Percentiles rank a stretch among this genome's conserved stretches.
These are phyloP conservation scores for Ashinkailepas kermadecensis DNA, from an alignment of 2,888 invertebrate species.

Conservation along the genomic window DNA sequence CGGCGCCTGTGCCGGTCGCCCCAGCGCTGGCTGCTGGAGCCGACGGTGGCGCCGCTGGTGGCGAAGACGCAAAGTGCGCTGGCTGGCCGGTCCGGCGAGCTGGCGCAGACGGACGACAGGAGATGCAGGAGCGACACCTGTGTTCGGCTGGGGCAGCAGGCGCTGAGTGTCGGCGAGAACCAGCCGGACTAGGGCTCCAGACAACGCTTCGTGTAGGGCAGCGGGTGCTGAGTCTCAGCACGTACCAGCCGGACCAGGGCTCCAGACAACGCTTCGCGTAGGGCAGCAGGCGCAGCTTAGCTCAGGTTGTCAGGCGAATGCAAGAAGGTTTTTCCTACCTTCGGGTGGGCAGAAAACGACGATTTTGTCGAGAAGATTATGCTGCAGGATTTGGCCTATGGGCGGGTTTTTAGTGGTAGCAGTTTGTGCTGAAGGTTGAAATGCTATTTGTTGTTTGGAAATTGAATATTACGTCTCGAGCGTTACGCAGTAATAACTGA, in stretches of 20 bases:
- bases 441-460: too few species aligned
- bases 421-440: too few species aligned
- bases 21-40: neutral
- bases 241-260: neutral
- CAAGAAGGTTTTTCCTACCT: too few species aligned
- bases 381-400: too few species aligned
- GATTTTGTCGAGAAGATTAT: too few species aligned
- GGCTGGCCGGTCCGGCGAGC: neutral
- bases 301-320: too few species aligned
- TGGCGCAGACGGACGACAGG: neutral
- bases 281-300: too few species aligned
- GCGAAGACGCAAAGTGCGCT: neutral
- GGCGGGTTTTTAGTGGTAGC: too few species aligned
- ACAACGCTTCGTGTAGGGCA: neutral
- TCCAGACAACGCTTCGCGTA: too few species aligned
- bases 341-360: too few species aligned
- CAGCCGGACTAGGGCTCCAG: neutral
- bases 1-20: neutral
- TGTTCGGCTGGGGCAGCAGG: neutral
- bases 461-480: too few species aligned
- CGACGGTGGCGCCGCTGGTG: neutral
- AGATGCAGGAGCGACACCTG: neutral
- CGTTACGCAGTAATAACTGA: too few species aligned
- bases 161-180: neutral
- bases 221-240: neutral